Conservation (phyloP, 1,140 invertebrate genomes). For the Orussus abietinus region DNA sequence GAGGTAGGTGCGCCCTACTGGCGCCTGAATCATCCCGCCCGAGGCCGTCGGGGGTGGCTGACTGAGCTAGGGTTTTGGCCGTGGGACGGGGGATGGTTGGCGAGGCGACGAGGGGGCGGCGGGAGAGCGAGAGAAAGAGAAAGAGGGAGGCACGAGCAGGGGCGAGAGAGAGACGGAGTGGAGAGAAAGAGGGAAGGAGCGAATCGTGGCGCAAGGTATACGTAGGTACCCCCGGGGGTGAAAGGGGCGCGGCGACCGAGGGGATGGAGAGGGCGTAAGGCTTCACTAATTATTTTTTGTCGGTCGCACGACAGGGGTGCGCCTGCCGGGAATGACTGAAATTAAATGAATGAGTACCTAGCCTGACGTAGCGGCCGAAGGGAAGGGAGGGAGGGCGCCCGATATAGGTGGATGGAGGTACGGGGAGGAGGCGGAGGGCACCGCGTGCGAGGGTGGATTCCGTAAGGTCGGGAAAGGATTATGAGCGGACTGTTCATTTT, state of each 20-base stretch:
- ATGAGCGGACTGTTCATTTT: slow-evolving; percentile 37
- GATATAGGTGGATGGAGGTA: not conserved
- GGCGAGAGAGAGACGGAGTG: slow-evolving; percentile 3
- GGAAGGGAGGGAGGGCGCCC: slow-evolving; percentile 11
- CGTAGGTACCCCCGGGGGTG: slow-evolving; percentile 27
- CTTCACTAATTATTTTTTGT: slow-evolving; percentile 54
- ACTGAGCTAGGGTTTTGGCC: slow-evolving; percentile 41
- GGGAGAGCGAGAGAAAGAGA: slow-evolving; percentile 8
- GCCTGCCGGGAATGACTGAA: slow-evolving; percentile 42
- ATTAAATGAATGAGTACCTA: slow-evolving; percentile 48
- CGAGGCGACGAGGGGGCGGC: slow-evolving; percentile 26
- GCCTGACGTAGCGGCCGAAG: slow-evolving; percentile 19
- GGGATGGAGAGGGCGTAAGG: slow-evolving; percentile 39
- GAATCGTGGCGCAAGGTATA: slow-evolving; percentile 37
- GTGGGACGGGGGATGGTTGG: slow-evolving; percentile 35
- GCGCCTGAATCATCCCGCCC: slow-evolving; percentile 52
- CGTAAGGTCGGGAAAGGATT: slow-evolving; percentile 24
- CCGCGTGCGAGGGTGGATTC: not conserved
- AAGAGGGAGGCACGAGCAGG: slow-evolving; percentile 11
- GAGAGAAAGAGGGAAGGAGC: slow-evolving; percentile 18
- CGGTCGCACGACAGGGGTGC: slow-evolving; percentile 47
- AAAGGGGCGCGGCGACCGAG: slow-evolving; percentile 21
- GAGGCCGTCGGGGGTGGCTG: slow-evolving; percentile 38
- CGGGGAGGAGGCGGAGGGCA: too few species aligned
- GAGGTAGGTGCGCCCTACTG: slow-evolving; percentile 53